phyloP scores from a whole-genome alignment of 2,113 vertebrate species.

The Anoura caudifer region DNA sequence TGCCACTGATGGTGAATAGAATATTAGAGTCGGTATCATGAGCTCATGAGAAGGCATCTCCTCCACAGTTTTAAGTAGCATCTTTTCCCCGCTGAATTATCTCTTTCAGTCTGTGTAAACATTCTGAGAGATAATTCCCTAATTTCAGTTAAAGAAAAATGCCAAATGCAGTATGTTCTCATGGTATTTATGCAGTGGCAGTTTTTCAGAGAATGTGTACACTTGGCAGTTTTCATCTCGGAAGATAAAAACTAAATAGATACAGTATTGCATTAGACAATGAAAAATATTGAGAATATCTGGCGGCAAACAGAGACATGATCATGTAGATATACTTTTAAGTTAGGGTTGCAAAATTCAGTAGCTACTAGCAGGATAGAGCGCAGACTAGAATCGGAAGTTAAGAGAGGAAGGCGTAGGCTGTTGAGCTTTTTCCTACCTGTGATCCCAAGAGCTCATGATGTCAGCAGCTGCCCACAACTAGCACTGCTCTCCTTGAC shows the following conservation, averaged over 20 bases:
- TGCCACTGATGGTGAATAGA: background rate
- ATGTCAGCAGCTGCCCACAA: background rate
- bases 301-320: background rate
- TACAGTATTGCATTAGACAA: background rate
- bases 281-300: background rate
- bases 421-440: background rate
- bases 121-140: background rate
- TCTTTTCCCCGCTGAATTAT: background rate
- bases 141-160: slow-evolving; percentile 24
- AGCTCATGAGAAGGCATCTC: background rate
- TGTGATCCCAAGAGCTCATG: background rate
- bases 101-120: background rate
- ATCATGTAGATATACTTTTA: background rate
- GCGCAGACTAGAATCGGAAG: background rate
- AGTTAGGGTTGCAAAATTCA: background rate
- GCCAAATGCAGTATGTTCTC: background rate
- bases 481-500: background rate
- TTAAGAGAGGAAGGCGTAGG: background rate
- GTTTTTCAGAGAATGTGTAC: background rate
- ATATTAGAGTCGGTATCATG: background rate
- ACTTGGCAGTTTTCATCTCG: background rate
- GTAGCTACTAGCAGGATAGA: background rate
- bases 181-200: background rate
- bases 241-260: background rate
- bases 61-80: background rate